A percentile compares a stretch with the other conserved stretches of the same genome.
Conservation (phyloP, 2,797 vertebrate genomes). For the Scomberomorus guttatus region DNA sequence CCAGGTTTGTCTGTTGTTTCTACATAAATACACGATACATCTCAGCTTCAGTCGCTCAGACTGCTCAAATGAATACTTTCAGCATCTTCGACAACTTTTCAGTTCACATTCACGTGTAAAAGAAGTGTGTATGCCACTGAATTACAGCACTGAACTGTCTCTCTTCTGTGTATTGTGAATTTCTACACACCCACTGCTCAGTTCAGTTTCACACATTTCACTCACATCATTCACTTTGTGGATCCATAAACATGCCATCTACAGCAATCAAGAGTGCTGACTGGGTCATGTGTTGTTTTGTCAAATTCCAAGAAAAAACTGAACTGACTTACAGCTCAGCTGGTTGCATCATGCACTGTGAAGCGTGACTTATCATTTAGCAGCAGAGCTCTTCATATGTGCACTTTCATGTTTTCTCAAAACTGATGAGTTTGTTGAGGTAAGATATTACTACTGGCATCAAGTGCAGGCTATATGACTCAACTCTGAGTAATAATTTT, state of each 20-base stretch:
- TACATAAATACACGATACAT: too few species aligned
- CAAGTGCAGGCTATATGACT: neutral
- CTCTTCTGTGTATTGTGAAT: neutral
- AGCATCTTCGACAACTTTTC: too few species aligned
- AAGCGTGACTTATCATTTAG: neutral
- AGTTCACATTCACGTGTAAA: neutral
- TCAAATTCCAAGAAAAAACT: slow-evolving; percentile 1
- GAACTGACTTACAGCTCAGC: slow-evolving; percentile 1
- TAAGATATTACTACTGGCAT: too few species aligned
- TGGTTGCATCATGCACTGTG: slow-evolving; percentile 24
- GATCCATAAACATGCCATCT: slow-evolving; percentile 6
- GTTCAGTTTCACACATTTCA: slow-evolving; percentile 3
- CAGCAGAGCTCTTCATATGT: neutral
- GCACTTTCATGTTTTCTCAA: neutral
- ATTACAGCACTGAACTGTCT: neutral
- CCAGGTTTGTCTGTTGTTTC: too few species aligned
- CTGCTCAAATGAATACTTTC: too few species aligned
- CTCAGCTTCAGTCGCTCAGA: too few species aligned
- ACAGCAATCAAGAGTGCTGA: neutral
- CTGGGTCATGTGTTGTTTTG: slow-evolving; percentile 23
- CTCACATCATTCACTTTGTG: slow-evolving; percentile 6
- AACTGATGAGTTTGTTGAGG: too few species aligned
- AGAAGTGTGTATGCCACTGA: neutral
- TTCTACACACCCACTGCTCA: neutral
- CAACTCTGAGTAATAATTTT: neutral